These are phyloP conservation scores for Ptilodon capucinus DNA, from an alignment of 2,888 invertebrate genomes.

Conservation along the genomic window DNA sequence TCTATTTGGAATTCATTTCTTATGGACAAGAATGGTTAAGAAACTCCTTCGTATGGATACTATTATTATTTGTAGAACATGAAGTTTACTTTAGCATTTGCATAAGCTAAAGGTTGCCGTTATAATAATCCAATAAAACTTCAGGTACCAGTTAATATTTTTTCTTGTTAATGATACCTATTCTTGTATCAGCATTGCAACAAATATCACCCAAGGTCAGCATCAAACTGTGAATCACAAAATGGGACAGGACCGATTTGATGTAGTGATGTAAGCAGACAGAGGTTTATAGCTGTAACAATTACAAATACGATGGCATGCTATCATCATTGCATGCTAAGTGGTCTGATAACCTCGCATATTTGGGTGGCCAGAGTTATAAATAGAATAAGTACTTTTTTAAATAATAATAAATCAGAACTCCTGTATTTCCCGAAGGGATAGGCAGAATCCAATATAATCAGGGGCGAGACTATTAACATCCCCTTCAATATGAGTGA, in stretches of 20 bases:
- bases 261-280: constrained; percentile 68
- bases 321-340: constrained; percentile 55
- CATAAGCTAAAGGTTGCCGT: no score
- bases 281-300: constrained; percentile 46
- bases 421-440: no score
- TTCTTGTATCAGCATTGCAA: background rate
- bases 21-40: no score
- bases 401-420: no score
- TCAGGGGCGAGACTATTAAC: background rate
- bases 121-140: no score
- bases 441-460: background rate
- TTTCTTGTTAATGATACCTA: constrained; percentile 15
- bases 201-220: constrained; percentile 17
- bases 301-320: constrained; percentile 42
- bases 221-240: constrained; percentile 50
- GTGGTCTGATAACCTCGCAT: constrained; percentile 45
- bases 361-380: constrained; percentile 16
- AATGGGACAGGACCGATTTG: constrained; percentile 45
- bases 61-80: no score
- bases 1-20: no score
- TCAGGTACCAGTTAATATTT: background rate
- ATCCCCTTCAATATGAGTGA: no score
- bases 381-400: background rate
- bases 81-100: no score
- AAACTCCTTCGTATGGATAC: no score